Evolutionary conservation across 2,888 invertebrate genomes (phyloP).

Genomic region (Griposia aprilina): DNA sequence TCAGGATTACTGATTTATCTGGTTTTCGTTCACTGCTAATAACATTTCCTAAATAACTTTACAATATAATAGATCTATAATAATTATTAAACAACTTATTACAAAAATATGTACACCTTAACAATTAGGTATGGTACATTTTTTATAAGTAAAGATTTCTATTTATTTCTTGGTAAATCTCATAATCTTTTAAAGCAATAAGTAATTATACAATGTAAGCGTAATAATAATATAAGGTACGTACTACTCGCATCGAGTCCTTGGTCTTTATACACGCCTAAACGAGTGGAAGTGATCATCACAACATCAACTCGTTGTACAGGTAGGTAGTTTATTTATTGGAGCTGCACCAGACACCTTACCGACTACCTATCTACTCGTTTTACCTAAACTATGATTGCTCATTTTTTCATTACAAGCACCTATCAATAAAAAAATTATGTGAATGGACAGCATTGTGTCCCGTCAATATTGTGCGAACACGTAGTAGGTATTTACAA

Average conservation of each 20-base stretch:
- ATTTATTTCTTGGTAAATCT: slow-evolving; percentile 62
- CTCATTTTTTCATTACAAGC: slow-evolving; percentile 79
- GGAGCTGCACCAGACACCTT: slow-evolving; percentile 78
- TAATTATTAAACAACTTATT: slow-evolving; percentile 69
- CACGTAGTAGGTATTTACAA: slow-evolving; percentile 65
- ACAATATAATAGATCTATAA: slow-evolving; percentile 60
- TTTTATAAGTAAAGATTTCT: slow-evolving; percentile 66
- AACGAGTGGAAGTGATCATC: slow-evolving; percentile 77
- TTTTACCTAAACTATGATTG: slow-evolving; percentile 77
- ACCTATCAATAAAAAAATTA: slow-evolving; percentile 78
- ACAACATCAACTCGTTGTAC: slow-evolving; percentile 83
- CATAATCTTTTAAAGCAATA: slow-evolving; percentile 70
- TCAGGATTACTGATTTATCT: slow-evolving; percentile 54
- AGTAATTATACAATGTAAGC: slow-evolving; percentile 74
- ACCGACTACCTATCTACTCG: slow-evolving; percentile 70
- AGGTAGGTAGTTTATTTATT: slow-evolving; percentile 71
- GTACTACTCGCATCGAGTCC: slow-evolving; percentile 64
- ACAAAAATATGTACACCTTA: slow-evolving; percentile 77
- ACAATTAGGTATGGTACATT: slow-evolving; percentile 65
- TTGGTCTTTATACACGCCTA: slow-evolving; percentile 70
- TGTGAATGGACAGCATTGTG: slow-evolving; percentile 75
- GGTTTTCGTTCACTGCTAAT: slow-evolving; percentile 62
- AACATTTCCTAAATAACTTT: slow-evolving; percentile 60
- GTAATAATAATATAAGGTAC: slow-evolving; percentile 72
- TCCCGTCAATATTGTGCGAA: slow-evolving; percentile 72